Evolutionary conservation across 2,797 vertebrate species (phyloP), one percentile per base, ranked within the genome.

Genomic region (Pseudochaenichthys georgianus): DNA sequence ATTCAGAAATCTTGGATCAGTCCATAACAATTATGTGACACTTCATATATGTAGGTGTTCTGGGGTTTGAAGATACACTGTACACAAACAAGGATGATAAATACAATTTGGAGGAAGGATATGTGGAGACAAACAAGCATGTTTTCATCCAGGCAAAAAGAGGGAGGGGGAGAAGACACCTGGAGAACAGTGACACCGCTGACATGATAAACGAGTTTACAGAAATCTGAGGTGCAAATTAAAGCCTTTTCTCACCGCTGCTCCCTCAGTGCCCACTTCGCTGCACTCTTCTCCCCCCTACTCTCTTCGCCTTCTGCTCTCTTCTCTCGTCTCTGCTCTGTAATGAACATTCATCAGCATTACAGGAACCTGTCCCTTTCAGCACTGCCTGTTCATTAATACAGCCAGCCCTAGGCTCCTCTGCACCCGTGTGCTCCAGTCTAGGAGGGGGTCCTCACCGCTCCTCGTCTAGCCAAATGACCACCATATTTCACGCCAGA

Each of bases 321-420:
- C 88, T 55, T 68, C 80, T 84, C 86, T 64, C 75, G 77, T 92
- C 89, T 93, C 89, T 89, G 81, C 83, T 86, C 88, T 86, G 92
- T 94, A 95, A 95, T 95, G 94, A 94, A 94, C 94, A 96, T 96
- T 95, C 93, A 95, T 96, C 95, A 95, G 92, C 89, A 95, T 95
- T 95, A 96, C 92, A 94, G 89, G 82, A 93, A 88, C 91, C 94
- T 93, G 94, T 95, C 94, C 92, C 89, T 92, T 91, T 90, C 90
- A 91, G 93, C 91, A 50, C 89, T 84, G 89, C 81, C 90, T 92
- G 90, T 91, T 94, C 94, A 95, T 95, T 95, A 95, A 95, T 94
- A 93, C 92, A 86, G 88, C 86, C 81, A 70, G 91, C 90, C 92
- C 82, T 74, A 60, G 91, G 92, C 92, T 83, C 84, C 80, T 86